These are phyloP conservation scores for Pseudoatta argentina DNA, from an alignment of 1,140 invertebrate genomes.

Conservation along the genomic window DNA sequence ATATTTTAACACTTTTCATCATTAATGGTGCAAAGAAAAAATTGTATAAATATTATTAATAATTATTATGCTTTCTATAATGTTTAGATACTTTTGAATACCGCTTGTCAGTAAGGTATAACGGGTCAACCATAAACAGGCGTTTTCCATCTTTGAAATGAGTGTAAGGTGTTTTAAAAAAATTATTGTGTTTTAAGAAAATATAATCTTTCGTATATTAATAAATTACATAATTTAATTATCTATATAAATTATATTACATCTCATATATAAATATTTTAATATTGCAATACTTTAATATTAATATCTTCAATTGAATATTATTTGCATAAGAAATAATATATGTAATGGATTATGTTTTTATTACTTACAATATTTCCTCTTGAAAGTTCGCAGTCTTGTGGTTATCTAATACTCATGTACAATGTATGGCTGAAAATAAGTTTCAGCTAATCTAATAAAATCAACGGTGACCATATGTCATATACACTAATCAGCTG, in stretches of 20 bases:
- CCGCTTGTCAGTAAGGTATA: constrained; percentile 14
- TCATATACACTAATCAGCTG: constrained; percentile 79
- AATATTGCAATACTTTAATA: background rate
- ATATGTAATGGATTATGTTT: background rate
- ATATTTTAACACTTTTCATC: background rate
- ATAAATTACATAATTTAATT: background rate
- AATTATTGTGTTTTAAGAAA: background rate
- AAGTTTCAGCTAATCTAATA: constrained; percentile 80
- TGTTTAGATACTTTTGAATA: background rate
- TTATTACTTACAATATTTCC: constrained; percentile 42
- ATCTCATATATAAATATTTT: background rate
- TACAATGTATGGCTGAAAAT: constrained; percentile 62
- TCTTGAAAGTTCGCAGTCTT: constrained; percentile 15
- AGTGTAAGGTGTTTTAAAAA: background rate
- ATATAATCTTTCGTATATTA: background rate
- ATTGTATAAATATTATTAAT: background rate
- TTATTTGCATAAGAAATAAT: background rate
- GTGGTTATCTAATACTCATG: constrained; percentile 15
- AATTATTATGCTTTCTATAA: background rate
- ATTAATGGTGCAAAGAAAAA: background rate
- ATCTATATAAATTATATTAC: background rate
- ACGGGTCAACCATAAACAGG: constrained; percentile 33
- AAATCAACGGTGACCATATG: constrained; percentile 81
- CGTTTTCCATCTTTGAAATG: background rate
- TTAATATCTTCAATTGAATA: background rate